Evolutionary conservation across 2,113 vertebrate species (phyloP).

Genomic region (Neolamprologus kungweensis): DNA sequence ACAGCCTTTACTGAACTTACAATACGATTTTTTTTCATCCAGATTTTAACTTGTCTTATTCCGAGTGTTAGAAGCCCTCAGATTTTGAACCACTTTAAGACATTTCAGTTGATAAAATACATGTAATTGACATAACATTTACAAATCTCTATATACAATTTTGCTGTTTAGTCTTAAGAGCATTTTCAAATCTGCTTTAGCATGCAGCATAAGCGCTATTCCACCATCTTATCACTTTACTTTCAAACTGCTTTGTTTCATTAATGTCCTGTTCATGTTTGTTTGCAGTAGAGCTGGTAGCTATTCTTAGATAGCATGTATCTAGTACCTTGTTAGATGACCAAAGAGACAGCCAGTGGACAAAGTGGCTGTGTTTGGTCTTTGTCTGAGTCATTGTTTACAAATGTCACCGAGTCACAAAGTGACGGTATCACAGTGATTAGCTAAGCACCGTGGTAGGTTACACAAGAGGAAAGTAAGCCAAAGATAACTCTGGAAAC

Average conservation of each 20-base stretch:
- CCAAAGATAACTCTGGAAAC: not conserved
- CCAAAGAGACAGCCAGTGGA: not conserved
- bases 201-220: not conserved
- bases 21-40: slow-evolving; percentile 9
- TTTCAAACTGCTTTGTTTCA: slow-evolving; percentile 7
- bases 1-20: slow-evolving; percentile 22
- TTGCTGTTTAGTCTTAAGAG: not conserved
- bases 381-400: slow-evolving; percentile 25
- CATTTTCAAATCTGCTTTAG: not conserved
- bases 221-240: not conserved
- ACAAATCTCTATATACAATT: not conserved
- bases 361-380: not conserved
- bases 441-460: not conserved
- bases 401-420: slow-evolving; percentile 3
- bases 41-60: not conserved
- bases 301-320: not conserved
- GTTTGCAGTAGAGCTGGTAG: not conserved
- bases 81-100: not conserved
- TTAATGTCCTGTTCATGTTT: not conserved
- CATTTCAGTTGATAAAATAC: not conserved
- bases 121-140: not conserved
- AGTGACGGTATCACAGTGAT: not conserved
- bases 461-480: not conserved
- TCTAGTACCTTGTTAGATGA: not conserved
- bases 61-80: not conserved